Evolutionary conservation across 1,140 invertebrate species (phyloP), one percentile per base, ranked within the genome.

Genomic region (Drosophila seguyi): DNA sequence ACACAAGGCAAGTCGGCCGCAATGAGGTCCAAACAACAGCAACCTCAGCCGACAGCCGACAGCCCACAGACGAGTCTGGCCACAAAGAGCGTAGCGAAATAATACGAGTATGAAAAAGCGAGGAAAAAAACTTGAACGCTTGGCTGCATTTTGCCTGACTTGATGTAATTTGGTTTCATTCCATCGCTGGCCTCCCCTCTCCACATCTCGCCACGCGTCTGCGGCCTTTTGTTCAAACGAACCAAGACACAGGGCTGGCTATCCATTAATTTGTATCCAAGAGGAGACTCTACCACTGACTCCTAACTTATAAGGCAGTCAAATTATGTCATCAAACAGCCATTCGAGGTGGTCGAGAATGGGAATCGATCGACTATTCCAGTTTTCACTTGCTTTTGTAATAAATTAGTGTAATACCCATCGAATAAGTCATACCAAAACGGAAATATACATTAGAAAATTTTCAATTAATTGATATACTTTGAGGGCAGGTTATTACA

Each of bases 121-220:
- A 59, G 47, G 63, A 58, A 48, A 79, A 76, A 79, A 79, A 80
- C 72, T 66, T 80, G 60, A 80, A 87, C 76, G 84, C 80, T 87
- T 73, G 59, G 84, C 61, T 87, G 84, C 84, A 84, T 90, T 86
- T 88, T 88, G 76, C 80, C 83, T 88, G 84, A 77, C 73, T 88
- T 87, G 80, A 83, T 87, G 84, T 88, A 87, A 90, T 87, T 84
- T 90, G 39, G 80, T 84, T 82, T 88, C 58, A 72, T 71, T 45
- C 56, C 62, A 55, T 34, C 61, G 71, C 52, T 52, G 74, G 47
- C 20, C 34, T 55, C 20, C 34, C 52, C 52, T 42, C 67, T 47
- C 53, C 66, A 52, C 60, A 45, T 56, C 66, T 38, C 25, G 14
- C 27, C 48, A 16, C 36, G 31, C 60, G 42, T 27, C 36, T 39